Evolutionary conservation across 1,140 invertebrate species (phyloP), one percentile per base, ranked within the genome.

Genomic region (Macrotrachela quadricornifera): DNA sequence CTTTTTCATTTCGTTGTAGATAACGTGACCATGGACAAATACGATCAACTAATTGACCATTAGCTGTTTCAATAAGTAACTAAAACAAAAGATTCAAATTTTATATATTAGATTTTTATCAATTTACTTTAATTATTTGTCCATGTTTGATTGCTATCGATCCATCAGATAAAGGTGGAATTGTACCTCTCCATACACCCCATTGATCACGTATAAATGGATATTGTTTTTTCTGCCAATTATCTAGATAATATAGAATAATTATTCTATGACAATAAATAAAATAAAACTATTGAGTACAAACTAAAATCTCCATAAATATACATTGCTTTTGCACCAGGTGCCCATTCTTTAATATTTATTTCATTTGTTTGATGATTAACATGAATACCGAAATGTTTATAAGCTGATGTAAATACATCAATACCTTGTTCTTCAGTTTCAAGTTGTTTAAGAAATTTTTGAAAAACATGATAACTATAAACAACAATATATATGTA

Each of bases 1-100:
- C 81, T 60, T 70, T 66, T 74, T 77, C 57, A 11, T 82, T 79
- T 59, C 79, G 77, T 0, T 77, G 77, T 4, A 97, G 92, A 71
- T 92, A 95, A 41, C 73, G 79, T 36, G 91, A 90, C 91, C 92
- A 99, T 0, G 92, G 92, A 50, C 83, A 90, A 15, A 97, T 70
- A 50, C 91, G 76, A 64, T 95, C 85, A 36, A 82, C 67, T 55
- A 86, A 72, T 57, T 80, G 71, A 2, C 83, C 83, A 62, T 78
- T 74, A 51, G 76, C 69, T 54, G 76, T 80, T 59, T 78, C 73
- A 40, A 94, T 78, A 41, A 88, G 80, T 18, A 85, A 63, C 77
- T 80, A 60, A 47, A 59, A 46, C 50, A 49, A 13, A 47, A 47
- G 18, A 55, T 14, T 56, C 50, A 50, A 13, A 14, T 52, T 49